phyloP scores from a whole-genome alignment of 2,888 invertebrate species.

The Sericinus montela region DNA sequence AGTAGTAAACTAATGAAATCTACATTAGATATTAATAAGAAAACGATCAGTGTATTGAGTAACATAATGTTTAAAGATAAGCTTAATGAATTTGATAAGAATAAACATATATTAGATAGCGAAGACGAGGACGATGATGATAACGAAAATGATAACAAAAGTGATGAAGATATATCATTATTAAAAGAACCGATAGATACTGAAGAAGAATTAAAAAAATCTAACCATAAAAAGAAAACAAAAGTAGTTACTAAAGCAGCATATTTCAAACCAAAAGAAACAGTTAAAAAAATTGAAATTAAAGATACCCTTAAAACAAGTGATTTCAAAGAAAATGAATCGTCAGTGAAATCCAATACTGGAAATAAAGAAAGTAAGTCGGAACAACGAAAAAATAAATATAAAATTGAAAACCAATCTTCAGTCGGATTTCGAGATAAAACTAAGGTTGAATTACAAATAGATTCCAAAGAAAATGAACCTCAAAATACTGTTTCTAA shows the following conservation, averaged over 20 bases:
- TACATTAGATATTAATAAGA: background rate
- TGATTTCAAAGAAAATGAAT: constrained; percentile 16
- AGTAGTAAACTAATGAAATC: background rate
- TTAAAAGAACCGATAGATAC: constrained; percentile 20
- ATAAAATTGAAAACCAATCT: too few species aligned
- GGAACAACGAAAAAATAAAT: background rate
- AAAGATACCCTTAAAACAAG: constrained; percentile 6
- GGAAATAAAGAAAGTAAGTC: constrained; percentile 15
- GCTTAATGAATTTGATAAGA: background rate
- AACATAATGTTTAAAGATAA: background rate
- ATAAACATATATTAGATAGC: background rate
- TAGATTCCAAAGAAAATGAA: too few species aligned
- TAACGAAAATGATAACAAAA: constrained; percentile 22
- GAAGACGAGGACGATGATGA: background rate
- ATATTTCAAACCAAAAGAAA: constrained; percentile 11
- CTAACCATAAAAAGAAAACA: constrained; percentile 14
- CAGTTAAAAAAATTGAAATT: constrained; percentile 11
- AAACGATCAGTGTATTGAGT: constrained; percentile 8
- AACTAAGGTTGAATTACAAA: too few species aligned
- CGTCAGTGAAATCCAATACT: background rate
- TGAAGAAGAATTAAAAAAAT: constrained; percentile 16
- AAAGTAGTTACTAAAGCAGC: constrained; percentile 14
- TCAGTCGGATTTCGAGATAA: too few species aligned
- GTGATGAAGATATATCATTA: constrained; percentile 24
- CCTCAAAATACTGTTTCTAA: background rate